A percentile compares a stretch with the other conserved stretches of the same genome.
Conservation (phyloP, 1,140 invertebrate genomes). For the Ceratina australensis region DNA sequence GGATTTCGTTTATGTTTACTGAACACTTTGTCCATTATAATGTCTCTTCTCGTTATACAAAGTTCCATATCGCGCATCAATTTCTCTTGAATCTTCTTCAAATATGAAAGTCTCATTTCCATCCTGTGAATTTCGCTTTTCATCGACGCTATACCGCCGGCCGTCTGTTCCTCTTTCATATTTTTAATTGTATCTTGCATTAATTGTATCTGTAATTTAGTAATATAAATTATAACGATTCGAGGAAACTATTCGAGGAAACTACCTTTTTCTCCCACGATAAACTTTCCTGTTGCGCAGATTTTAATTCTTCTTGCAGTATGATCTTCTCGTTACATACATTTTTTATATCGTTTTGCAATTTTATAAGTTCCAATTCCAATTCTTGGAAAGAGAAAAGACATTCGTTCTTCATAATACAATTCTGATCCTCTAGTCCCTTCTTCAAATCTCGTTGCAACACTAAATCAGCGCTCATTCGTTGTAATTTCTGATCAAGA, state of each 20-base stretch:
- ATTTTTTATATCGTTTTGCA: conserved; percentile 84
- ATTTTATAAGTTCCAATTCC: conserved; percentile 83
- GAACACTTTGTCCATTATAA: conserved; percentile 82
- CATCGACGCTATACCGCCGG: conserved; percentile 86
- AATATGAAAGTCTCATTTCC: conserved; percentile 83
- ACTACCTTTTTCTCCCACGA: conserved; percentile 89
- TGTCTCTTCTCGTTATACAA: conserved; percentile 86
- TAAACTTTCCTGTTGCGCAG: conserved; percentile 84
- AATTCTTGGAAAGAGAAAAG: conserved; percentile 80
- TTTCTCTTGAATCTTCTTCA: conserved; percentile 87
- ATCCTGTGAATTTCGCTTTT: conserved; percentile 90
- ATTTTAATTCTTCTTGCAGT: conserved; percentile 82
- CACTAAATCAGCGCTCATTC: conserved; percentile 82
- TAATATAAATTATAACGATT: conserved; percentile 20
- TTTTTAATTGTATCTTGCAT: conserved; percentile 85
- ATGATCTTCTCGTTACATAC: conserved; percentile 84
- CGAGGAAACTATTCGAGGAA: conserved; percentile 2
- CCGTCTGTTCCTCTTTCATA: conserved; percentile 83
- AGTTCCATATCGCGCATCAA: conserved; percentile 87
- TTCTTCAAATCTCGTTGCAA: conserved; percentile 82
- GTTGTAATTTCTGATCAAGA: conserved; percentile 81
- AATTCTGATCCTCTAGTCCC: conserved; percentile 82
- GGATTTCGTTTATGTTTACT: conserved; percentile 80
- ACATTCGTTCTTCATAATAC: conserved; percentile 81
- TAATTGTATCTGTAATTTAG: conserved; percentile 81